Base-by-base conservation (phyloP, 1,140 invertebrate genomes). In the Drosophila pallidifrons region DNA sequence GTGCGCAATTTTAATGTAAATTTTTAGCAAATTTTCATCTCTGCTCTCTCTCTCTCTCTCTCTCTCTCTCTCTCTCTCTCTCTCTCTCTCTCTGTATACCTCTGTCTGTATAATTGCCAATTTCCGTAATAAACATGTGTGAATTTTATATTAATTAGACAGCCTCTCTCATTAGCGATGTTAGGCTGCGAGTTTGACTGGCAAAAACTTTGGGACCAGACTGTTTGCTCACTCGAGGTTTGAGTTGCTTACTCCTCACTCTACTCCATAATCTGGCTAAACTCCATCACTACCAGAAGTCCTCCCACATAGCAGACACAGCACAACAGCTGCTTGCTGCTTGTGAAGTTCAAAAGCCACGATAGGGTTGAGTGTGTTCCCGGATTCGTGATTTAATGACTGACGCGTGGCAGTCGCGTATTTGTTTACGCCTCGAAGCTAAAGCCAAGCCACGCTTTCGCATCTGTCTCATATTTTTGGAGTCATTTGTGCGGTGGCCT, bases 311-410 rank as follows among this genome's bases (percentile, higher is more conserved):
- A 3, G 20, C 0, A 25, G 20, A 25, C 20, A 25, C 20, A 3
- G 20, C 20, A 30, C 46, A n/a, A 16, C 30, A 15, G 55, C 46
- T 66, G 63, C 63, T 49, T 20, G 25, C 38, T 46, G 64, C 64
- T 64, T 76, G 59, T 46, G 75, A 82, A 82, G 76, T 82, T 82
- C 80, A 82, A 82, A 82, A 82, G 81, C 72, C 61, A 28, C 52
- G 60, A 69, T 38, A 68, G 71, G 64, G 43, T 60, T 74, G 55
- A 79, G 58, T 10, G 47, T 38, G 51, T 47, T 58, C 28, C 61
- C 20, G 38, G 63, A 68, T 75, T 75, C 58, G 49, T 58, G 74
- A 82, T 82, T 82, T 82, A 82, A 82, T 82, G 81, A 82, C 81
- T 79, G 76, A 74, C 81, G 80, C 81, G 81, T 82, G 81, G 71